A percentile compares a stretch with the other conserved stretches of the same genome.
phyloP scores from a whole-genome alignment of 1,140 invertebrate species.

The Steinernema khuongi region DNA sequence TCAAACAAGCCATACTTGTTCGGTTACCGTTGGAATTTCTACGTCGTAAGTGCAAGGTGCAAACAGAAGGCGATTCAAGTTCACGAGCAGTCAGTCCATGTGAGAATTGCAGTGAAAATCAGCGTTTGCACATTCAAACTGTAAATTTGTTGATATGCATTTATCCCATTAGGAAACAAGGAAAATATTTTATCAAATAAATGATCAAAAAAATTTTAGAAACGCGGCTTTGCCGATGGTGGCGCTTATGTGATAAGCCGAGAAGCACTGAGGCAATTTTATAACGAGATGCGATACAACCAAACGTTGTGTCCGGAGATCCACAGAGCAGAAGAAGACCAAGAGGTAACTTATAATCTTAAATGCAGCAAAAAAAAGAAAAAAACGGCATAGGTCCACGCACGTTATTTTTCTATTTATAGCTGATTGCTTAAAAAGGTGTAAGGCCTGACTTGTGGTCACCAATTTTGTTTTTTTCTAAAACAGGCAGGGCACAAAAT shows the following conservation, averaged over 20 bases:
- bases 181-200: background rate
- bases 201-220: constrained; percentile 20
- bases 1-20: constrained; percentile 32
- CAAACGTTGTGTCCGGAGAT: constrained; percentile 25
- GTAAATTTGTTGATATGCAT: background rate
- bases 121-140: background rate
- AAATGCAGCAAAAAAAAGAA: background rate
- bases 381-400: background rate
- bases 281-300: constrained; percentile 23
- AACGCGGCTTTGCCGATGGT: constrained; percentile 31
- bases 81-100: background rate
- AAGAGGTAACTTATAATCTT: constrained; percentile 28
- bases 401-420: too few relatives aligned
- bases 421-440: too few relatives aligned
- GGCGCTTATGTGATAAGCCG: constrained; percentile 29
- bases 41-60: constrained; percentile 28
- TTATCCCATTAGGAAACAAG: background rate
- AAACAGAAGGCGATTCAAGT: background rate
- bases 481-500: too few relatives aligned
- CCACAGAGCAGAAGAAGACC: constrained; percentile 37
- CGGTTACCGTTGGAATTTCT: constrained; percentile 36
- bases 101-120: background rate
- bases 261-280: constrained; percentile 23
- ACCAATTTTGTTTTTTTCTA: too few relatives aligned
- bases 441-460: too few relatives aligned